These are phyloP conservation scores for Solenodon paradoxus DNA, from an alignment of 2,113 vertebrate species.

Conservation along the genomic window DNA sequence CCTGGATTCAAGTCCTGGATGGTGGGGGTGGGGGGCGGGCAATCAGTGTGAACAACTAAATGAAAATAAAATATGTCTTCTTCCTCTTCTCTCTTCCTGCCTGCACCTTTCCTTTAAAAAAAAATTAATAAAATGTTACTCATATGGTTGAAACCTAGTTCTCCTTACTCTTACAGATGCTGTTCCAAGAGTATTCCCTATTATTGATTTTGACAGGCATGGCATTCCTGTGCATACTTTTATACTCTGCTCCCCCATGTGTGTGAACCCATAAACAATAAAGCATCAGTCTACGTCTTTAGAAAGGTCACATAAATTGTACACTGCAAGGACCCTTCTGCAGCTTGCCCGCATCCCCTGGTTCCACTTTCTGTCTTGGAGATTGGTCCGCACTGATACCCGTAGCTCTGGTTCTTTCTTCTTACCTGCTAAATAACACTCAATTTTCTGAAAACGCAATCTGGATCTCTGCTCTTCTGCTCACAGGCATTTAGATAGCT, in stretches of 20 bases:
- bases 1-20: too few species aligned
- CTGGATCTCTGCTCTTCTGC: background rate
- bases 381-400: background rate
- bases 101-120: too few species aligned
- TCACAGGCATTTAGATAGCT: background rate
- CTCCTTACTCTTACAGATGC: background rate
- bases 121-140: background rate
- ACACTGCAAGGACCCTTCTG: background rate
- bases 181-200: background rate
- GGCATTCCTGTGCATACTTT: background rate
- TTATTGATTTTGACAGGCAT: background rate
- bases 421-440: background rate
- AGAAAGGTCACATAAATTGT: background rate
- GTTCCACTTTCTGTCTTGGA: background rate
- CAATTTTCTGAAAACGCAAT: background rate
- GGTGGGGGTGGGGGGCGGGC: too few species aligned
- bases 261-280: background rate
- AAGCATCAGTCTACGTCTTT: background rate
- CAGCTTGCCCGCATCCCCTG: background rate
- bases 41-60: too few species aligned
- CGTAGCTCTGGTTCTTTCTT: background rate
- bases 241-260: background rate
- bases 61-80: too few species aligned
- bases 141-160: fast-evolving
- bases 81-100: too few species aligned